Evolutionary conservation across 2,113 vertebrate species (phyloP).

Genomic region (Sebastes fasciatus): DNA sequence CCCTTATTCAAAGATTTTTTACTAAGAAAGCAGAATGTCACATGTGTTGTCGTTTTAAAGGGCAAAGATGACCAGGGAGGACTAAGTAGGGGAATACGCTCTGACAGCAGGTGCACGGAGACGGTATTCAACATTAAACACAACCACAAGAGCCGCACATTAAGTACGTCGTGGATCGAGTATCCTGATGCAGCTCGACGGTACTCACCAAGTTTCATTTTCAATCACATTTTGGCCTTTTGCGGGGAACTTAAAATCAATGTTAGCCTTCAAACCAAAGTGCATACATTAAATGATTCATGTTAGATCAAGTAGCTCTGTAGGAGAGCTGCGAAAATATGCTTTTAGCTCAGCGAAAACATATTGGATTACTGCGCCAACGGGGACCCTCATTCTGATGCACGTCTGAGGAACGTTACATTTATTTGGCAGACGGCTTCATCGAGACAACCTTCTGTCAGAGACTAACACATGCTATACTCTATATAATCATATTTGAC

Average conservation of each 20-base stretch:
- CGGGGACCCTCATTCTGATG: slow-evolving; percentile 49
- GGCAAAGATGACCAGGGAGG: slow-evolving; percentile 68
- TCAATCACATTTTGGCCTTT: slow-evolving; percentile 81
- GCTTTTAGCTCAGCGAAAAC: slow-evolving; percentile 70
- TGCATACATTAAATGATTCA: slow-evolving; percentile 82
- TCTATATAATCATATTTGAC: slow-evolving; percentile 36
- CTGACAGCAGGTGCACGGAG: slow-evolving; percentile 71
- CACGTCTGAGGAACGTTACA: slow-evolving; percentile 46
- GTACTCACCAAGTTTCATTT: slow-evolving; percentile 72
- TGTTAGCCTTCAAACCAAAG: slow-evolving; percentile 79
- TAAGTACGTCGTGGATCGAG: slow-evolving; percentile 48
- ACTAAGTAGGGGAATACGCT: slow-evolving; percentile 69
- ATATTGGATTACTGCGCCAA: slow-evolving; percentile 56
- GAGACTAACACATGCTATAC: slow-evolving; percentile 27
- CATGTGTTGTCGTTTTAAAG: slow-evolving; percentile 72
- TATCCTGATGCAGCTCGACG: slow-evolving; percentile 51
- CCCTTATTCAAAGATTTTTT: slow-evolving; percentile 37
- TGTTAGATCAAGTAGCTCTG: slow-evolving; percentile 73
- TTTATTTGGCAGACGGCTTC: slow-evolving; percentile 63
- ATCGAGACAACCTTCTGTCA: slow-evolving; percentile 48
- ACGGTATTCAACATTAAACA: slow-evolving; percentile 67
- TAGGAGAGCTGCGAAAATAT: slow-evolving; percentile 58
- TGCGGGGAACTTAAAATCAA: slow-evolving; percentile 79
- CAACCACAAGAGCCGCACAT: slow-evolving; percentile 38
- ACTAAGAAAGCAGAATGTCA: slow-evolving; percentile 69